A percentile compares a stretch with the other conserved stretches of the same genome.
Evolutionary conservation across 2,113 vertebrate species (phyloP).

Genomic region (Percopsis transmontana): DNA sequence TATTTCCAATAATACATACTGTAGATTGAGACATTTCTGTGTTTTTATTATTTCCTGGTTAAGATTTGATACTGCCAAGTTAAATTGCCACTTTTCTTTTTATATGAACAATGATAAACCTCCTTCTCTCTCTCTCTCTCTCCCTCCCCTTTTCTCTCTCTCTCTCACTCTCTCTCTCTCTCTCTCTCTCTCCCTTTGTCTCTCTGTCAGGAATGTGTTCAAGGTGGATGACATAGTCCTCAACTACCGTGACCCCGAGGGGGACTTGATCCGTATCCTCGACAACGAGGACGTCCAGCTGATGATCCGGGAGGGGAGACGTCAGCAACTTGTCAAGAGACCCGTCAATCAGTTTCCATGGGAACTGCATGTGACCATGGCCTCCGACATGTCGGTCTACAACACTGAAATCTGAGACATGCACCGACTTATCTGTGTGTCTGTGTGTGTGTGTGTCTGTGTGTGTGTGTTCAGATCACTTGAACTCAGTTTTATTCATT

Average conservation of each 20-base stretch:
- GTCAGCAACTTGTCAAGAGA: constrained; percentile 63
- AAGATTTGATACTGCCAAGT: too few relatives aligned
- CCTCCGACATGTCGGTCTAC: constrained; percentile 84
- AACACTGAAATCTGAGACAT: constrained; percentile 65
- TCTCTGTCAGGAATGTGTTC: constrained; percentile 81
- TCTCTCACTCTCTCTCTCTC: neutral
- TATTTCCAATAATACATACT: too few relatives aligned
- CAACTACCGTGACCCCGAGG: constrained; percentile 87
- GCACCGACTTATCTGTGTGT: neutral
- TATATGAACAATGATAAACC: neutral
- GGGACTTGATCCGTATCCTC: constrained; percentile 88
- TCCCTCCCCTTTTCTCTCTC: neutral
- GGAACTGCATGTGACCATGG: constrained; percentile 85
- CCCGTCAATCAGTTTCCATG: constrained; percentile 86
- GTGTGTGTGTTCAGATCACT: too few relatives aligned
- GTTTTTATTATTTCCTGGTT: too few relatives aligned
- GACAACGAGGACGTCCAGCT: constrained; percentile 86
- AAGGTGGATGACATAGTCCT: constrained; percentile 80
- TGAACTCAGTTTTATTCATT: too few relatives aligned
- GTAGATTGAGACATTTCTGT: too few relatives aligned
- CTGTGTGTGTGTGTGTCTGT: neutral
- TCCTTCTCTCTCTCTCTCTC: neutral
- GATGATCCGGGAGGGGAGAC: constrained; percentile 81
- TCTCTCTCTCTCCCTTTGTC: constrained; percentile 1
- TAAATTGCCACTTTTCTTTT: too few relatives aligned